These are phyloP conservation scores for Amphilophus citrinellus DNA, from an alignment of 2,113 vertebrate genomes.

Conservation along the genomic window DNA sequence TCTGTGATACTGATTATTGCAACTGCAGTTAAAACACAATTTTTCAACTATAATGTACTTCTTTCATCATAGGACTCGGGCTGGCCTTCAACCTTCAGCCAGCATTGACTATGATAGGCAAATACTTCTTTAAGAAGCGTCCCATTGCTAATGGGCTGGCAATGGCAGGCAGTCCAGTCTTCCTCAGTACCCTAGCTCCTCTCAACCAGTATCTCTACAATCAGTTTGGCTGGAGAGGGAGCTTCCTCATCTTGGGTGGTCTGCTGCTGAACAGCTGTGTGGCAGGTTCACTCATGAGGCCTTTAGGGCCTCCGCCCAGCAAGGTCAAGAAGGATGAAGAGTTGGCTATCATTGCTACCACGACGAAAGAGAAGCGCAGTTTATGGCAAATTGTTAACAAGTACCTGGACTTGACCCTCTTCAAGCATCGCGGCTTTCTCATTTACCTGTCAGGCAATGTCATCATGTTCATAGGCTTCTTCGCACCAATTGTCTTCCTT, in stretches of 20 bases:
- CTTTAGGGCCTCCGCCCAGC: constrained; percentile 74
- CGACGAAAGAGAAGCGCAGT: constrained; percentile 74
- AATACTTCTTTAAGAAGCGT: constrained; percentile 93
- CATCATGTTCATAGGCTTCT: constrained; percentile 98
- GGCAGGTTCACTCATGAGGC: constrained; percentile 95
- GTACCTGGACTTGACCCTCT: constrained; percentile 93
- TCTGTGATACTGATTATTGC: neutral
- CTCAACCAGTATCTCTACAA: constrained; percentile 97
- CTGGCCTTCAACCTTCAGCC: constrained; percentile 98
- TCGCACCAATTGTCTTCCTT: constrained; percentile 95
- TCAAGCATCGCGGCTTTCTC: constrained; percentile 95
- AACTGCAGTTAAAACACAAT: neutral
- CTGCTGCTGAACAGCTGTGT: constrained; percentile 94
- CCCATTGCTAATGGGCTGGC: constrained; percentile 95
- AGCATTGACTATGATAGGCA: constrained; percentile 96
- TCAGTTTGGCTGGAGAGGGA: constrained; percentile 94
- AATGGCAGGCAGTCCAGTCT: constrained; percentile 98
- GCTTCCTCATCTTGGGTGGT: constrained; percentile 94
- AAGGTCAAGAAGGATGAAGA: constrained; percentile 80
- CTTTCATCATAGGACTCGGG: constrained; percentile 86
- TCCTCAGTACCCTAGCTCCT: constrained; percentile 94
- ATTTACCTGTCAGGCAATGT: constrained; percentile 97
- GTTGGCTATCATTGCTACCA: constrained; percentile 44
- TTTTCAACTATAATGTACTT: neutral
- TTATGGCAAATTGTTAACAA: constrained; percentile 85